These are phyloP conservation scores for Lysandra bellargus DNA, from an alignment of 2,888 invertebrate genomes.

Conservation along the genomic window DNA sequence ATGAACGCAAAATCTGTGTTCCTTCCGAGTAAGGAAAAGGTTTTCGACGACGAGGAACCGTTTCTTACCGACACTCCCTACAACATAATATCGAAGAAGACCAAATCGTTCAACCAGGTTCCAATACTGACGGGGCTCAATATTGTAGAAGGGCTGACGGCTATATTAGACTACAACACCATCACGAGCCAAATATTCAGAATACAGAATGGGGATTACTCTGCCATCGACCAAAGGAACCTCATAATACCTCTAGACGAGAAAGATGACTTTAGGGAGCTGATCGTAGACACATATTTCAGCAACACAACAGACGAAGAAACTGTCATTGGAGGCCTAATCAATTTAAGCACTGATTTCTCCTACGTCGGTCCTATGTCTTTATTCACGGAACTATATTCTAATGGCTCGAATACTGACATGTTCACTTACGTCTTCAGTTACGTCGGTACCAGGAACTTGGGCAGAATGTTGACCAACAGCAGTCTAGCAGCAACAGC, in stretches of 20 bases:
- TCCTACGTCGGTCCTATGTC: constrained; percentile 67
- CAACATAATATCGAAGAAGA: constrained; percentile 58
- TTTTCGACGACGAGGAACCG: constrained; percentile 63
- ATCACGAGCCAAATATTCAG: constrained; percentile 66
- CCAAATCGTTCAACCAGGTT: constrained; percentile 57
- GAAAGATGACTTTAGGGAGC: constrained; percentile 53
- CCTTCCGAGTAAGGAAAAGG: constrained; percentile 61
- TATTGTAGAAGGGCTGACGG: constrained; percentile 76
- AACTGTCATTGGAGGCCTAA: constrained; percentile 61
- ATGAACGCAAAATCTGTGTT: constrained; percentile 70
- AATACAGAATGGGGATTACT: constrained; percentile 62
- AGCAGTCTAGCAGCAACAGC: constrained; percentile 64
- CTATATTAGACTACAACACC: constrained; percentile 65
- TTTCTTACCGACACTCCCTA: constrained; percentile 70
- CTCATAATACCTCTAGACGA: constrained; percentile 53
- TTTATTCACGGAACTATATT: constrained; percentile 60
- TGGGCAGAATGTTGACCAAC: constrained; percentile 66
- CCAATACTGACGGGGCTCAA: constrained; percentile 78
- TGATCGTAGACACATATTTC: constrained; percentile 65
- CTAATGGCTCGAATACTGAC: constrained; percentile 54
- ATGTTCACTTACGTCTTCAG: constrained; percentile 66
- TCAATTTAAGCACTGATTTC: constrained; percentile 70
- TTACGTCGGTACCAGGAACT: constrained; percentile 65
- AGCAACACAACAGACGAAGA: constrained; percentile 61
- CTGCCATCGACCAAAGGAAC: constrained; percentile 60